phyloP scores from a whole-genome alignment of 2,888 invertebrate genomes.

The Tetranychus piercei region DNA sequence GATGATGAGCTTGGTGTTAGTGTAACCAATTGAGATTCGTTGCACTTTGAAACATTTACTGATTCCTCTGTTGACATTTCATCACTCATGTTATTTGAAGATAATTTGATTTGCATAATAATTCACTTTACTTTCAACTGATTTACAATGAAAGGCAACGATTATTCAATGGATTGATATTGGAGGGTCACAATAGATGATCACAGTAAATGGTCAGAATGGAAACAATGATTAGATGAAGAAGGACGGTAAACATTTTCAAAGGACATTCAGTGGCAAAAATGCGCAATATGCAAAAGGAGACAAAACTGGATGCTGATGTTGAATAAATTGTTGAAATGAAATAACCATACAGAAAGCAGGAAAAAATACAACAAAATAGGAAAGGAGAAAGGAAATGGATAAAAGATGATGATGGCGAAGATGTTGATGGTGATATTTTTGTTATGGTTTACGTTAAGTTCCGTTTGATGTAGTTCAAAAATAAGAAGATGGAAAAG shows the following conservation, averaged over 20 bases:
- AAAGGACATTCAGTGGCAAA: too few species aligned
- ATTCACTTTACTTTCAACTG: background rate
- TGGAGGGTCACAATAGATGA: too few species aligned
- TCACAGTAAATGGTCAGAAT: too few species aligned
- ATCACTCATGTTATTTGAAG: background rate
- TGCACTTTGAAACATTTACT: background rate
- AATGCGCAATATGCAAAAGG: too few species aligned
- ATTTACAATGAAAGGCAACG: too few species aligned
- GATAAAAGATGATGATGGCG: background rate
- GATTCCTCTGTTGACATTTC: background rate
- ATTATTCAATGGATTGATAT: too few species aligned
- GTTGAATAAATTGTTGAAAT: too few species aligned
- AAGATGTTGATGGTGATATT: background rate
- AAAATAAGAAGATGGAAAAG: background rate
- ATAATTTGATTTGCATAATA: background rate
- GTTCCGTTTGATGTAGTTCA: background rate
- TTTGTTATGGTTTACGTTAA: background rate
- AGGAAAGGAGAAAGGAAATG: background rate
- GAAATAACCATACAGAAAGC: too few species aligned
- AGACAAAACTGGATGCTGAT: too few species aligned
- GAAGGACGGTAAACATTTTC: too few species aligned
- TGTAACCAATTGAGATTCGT: background rate
- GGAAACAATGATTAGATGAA: too few species aligned
- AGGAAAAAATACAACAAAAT: too few species aligned
- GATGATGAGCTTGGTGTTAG: background rate